A percentile compares a stretch with the other conserved stretches of the same genome.
phyloP scores from a whole-genome alignment of 2,888 invertebrate genomes.

The Brenthis daphne region DNA sequence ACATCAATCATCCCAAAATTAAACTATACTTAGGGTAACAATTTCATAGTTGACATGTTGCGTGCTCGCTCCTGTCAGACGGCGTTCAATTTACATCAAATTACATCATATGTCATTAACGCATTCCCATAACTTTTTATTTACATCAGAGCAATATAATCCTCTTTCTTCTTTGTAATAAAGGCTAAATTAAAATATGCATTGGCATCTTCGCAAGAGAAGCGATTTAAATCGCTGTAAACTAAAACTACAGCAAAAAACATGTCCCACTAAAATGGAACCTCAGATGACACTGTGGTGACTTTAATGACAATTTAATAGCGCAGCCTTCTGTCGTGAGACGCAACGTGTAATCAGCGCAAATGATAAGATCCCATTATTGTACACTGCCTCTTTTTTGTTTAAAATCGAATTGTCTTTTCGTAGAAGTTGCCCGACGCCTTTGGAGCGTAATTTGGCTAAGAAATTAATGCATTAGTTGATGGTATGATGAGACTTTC shows the following conservation, averaged over 20 bases:
- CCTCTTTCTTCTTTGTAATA: conserved; percentile 49
- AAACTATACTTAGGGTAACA: conserved; percentile 69
- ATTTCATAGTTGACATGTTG: conserved; percentile 80
- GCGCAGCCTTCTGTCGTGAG: conserved; percentile 72
- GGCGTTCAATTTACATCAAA: conserved; percentile 77
- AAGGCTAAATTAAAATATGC: conserved; percentile 46
- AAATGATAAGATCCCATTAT: conserved; percentile 72
- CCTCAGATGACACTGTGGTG: conserved; percentile 76
- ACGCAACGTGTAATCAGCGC: conserved; percentile 73
- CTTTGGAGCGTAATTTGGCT: conserved; percentile 48
- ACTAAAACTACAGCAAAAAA: conserved; percentile 79
- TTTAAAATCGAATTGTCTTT: conserved; percentile 57
- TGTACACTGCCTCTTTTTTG: conserved; percentile 61
- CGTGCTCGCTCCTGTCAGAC: conserved; percentile 66
- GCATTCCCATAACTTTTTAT: conserved; percentile 55
- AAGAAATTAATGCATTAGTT: conserved; percentile 37
- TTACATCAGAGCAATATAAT: conserved; percentile 39
- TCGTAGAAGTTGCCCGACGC: conserved; percentile 56
- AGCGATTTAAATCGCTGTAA: conserved; percentile 51
- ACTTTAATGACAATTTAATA: conserved; percentile 82
- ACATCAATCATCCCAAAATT: conserved; percentile 69
- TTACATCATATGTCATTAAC: conserved; percentile 77
- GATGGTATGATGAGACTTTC: conserved; percentile 33
- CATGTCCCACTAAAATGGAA: conserved; percentile 70
- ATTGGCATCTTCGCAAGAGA: conserved; percentile 21